Base-by-base conservation (phyloP, 2,113 vertebrate genomes). In the Typhlomys cinereus region DNA sequence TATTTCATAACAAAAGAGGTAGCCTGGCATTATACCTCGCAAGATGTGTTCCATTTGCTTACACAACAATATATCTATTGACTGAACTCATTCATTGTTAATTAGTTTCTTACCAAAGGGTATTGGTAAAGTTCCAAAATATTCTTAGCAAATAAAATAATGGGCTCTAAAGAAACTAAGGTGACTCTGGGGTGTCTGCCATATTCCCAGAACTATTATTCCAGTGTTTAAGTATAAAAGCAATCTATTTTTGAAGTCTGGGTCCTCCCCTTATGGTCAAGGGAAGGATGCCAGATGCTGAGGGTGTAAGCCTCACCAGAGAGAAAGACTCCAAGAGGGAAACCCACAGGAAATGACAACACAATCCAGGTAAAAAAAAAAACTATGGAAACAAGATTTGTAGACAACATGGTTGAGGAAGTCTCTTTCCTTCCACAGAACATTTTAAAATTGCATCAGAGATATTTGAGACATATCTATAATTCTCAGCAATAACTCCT, bases 61-160 rank as follows among this genome's bases (percentile, higher is more conserved):
- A 88, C n/a, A 66, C 64, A 94, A 95, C 74, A 94, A 39, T 89
- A 94, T 54, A 27, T 83, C 54, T 73, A 81, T 89, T 81, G 90
- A 89, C 46, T 85, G 50, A 75, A 34, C 82, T 91, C 94, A 96
- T 96, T 94, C 89, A 96, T 92, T 93, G 92, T 96, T 96, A 96
- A 96, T 96, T 89, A 93, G 80, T 69, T 91, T 86, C 85, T 92
- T 87, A 87, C 61, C 71, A 96, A 96, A 93, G 86, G 44, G 57
- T 73, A 39, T 71, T 91, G 85, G 81, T 67, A 81, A 41, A 44
- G 52, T 92, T 93, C 93, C 46, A 93, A 73, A 89, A 84, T 70
- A 93, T 92, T 92, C 62, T 96, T 91, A 94, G 84, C 69, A 91
- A 94, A 96, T 93, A 83, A 92, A 94, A 76, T 95, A 84, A 92